These are phyloP conservation scores for Chionomys nivalis DNA, from an alignment of 2,113 vertebrate genomes.

Conservation along the genomic window DNA sequence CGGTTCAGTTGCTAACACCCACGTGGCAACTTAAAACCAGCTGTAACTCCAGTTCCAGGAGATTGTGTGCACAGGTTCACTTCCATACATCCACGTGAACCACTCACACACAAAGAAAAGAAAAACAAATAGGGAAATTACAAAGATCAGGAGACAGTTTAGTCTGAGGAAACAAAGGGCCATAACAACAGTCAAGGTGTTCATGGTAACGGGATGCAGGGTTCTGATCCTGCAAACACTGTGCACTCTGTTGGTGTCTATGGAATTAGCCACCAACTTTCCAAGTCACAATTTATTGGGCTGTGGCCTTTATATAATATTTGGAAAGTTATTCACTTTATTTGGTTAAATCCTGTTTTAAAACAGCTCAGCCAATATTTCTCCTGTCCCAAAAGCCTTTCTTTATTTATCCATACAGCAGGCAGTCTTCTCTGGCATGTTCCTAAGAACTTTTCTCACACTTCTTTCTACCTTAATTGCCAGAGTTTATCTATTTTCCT, in stretches of 20 bases:
- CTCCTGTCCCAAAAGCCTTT: not conserved
- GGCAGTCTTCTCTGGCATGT: not conserved
- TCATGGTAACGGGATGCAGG: fast-evolving
- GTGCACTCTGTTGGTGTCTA: not conserved
- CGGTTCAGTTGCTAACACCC: not conserved
- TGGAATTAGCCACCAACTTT: not conserved
- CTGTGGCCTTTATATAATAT: not conserved
- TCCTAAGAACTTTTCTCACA: not conserved
- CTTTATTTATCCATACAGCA: not conserved
- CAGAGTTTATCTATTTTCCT: not conserved
- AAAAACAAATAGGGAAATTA: not conserved
- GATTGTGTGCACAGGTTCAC: not conserved
- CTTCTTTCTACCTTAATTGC: not conserved
- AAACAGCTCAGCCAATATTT: not conserved
- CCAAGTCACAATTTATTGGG: not conserved
- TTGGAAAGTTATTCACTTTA: not conserved
- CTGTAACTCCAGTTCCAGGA: not conserved
- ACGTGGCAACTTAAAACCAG: not conserved
- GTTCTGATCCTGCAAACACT: not conserved
- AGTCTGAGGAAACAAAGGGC: not conserved
- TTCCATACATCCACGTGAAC: not conserved
- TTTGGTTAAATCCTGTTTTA: not conserved
- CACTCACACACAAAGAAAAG: not conserved
- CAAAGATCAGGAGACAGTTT: not conserved
- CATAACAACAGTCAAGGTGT: not conserved